These are phyloP conservation scores for Pyrrhopygopsis socrates DNA, from an alignment of 2,888 invertebrate species.

Conservation along the genomic window DNA sequence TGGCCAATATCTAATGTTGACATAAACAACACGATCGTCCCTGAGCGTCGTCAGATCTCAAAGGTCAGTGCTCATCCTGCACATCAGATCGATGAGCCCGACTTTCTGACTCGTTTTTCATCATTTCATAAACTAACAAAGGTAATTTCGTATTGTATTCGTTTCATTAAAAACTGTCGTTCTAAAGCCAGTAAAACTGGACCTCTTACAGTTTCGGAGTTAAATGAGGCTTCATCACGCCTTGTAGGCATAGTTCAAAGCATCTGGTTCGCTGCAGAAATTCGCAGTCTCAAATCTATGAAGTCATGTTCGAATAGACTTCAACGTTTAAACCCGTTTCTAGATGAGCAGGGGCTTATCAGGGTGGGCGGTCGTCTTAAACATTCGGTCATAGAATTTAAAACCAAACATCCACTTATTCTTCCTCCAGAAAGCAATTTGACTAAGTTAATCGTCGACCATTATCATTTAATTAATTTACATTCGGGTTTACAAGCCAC, in stretches of 20 bases:
- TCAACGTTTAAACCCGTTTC: slow-evolving; percentile 20
- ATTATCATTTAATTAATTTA: not conserved
- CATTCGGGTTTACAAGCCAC: too few relatives aligned
- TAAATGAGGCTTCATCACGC: not conserved
- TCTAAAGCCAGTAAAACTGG: not conserved
- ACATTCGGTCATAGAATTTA: not conserved
- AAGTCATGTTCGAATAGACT: not conserved
- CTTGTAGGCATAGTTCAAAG: not conserved
- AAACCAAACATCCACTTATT: slow-evolving; percentile 2
- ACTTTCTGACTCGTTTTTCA: too few relatives aligned
- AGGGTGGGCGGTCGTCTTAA: slow-evolving; percentile 10
- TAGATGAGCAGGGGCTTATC: not conserved
- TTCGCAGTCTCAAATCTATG: not conserved
- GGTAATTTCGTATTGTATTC: not conserved
- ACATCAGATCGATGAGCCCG: too few relatives aligned
- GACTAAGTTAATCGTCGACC: not conserved
- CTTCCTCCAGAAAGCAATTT: not conserved
- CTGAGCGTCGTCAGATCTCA: not conserved
- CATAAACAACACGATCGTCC: not conserved
- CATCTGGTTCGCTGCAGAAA: not conserved
- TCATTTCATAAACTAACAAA: too few relatives aligned
- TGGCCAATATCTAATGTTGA: not conserved
- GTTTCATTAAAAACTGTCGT: not conserved
- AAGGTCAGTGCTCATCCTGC: not conserved
- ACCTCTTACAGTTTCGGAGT: not conserved